Evolutionary conservation across 2,113 vertebrate species (phyloP).

Genomic region (Pangasianodon gigas): DNA sequence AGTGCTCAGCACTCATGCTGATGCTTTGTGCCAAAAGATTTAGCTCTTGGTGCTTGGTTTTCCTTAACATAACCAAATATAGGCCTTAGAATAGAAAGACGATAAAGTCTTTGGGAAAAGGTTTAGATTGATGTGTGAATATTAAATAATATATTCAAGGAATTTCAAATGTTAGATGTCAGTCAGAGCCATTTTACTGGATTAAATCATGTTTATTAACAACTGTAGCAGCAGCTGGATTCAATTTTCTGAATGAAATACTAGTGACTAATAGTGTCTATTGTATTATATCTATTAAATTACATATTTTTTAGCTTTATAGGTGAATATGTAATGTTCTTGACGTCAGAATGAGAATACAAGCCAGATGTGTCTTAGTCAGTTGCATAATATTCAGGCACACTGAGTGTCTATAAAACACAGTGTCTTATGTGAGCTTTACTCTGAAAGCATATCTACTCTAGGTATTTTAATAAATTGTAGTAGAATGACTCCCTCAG

Average conservation of each 20-base stretch:
- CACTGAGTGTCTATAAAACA: not conserved
- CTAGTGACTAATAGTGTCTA: not conserved
- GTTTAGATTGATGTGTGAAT: not conserved
- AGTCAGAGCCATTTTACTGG: not conserved
- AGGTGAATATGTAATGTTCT: not conserved
- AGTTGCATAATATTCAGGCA: not conserved
- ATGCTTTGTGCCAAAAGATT: constrained; percentile 16
- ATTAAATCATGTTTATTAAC: not conserved
- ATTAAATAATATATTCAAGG: not conserved
- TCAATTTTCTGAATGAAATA: not conserved
- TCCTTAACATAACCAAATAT: not conserved
- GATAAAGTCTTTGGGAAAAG: not conserved
- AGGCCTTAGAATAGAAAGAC: not conserved
- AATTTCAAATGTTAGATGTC: not conserved
- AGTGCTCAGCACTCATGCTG: not conserved
- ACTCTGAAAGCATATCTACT: not conserved
- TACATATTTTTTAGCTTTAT: not conserved
- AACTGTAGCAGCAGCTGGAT: not conserved
- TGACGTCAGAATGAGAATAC: not conserved
- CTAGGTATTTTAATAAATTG: not conserved
- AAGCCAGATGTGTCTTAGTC: not conserved
- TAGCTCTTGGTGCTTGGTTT: not conserved
- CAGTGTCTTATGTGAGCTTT: not conserved
- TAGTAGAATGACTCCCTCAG: not conserved
- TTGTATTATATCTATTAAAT: not conserved